Conservation (phyloP, 1,140 invertebrate genomes). For the Planococcus citri region DNA sequence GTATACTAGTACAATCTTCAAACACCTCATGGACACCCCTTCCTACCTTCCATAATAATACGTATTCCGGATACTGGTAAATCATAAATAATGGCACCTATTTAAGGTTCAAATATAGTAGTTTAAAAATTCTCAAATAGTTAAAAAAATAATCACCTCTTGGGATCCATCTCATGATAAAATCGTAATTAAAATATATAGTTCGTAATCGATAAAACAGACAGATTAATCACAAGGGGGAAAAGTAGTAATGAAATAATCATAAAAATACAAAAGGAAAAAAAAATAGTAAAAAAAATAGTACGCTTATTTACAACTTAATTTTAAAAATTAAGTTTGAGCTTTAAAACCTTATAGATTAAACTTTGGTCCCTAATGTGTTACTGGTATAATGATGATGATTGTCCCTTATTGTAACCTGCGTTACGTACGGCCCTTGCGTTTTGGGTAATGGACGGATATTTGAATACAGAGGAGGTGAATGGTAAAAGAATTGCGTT, state of each 20-base stretch:
- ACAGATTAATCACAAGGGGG: neutral
- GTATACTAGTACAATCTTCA: too few species aligned
- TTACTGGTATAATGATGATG: slow-evolving; percentile 24
- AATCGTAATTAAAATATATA: too few species aligned
- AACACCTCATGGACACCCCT: too few species aligned
- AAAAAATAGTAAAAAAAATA: neutral
- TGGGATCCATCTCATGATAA: too few species aligned
- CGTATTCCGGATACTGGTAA: too few species aligned
- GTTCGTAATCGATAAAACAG: too few species aligned
- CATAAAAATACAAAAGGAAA: neutral
- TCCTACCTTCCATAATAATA: too few species aligned
- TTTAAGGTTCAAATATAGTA: too few species aligned
- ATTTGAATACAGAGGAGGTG: slow-evolving; percentile 31
- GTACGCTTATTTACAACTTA: neutral
- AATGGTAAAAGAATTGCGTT: slow-evolving; percentile 29
- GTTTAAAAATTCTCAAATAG: too few species aligned
- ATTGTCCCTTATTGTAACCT: slow-evolving; percentile 38
- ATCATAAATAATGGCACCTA: too few species aligned
- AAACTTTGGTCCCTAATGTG: slow-evolving; percentile 21
- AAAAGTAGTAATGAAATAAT: too few species aligned
- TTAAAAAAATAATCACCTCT: too few species aligned
- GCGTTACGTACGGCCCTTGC: slow-evolving; percentile 42
- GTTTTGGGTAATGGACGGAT: slow-evolving; percentile 33
- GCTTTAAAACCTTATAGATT: slow-evolving; percentile 10
- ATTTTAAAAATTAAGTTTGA: neutral